Percentiles rank a stretch among this genome's conserved stretches.
These are phyloP conservation scores for Nycteola revayana DNA, from an alignment of 2,888 invertebrate species.

Conservation along the genomic window DNA sequence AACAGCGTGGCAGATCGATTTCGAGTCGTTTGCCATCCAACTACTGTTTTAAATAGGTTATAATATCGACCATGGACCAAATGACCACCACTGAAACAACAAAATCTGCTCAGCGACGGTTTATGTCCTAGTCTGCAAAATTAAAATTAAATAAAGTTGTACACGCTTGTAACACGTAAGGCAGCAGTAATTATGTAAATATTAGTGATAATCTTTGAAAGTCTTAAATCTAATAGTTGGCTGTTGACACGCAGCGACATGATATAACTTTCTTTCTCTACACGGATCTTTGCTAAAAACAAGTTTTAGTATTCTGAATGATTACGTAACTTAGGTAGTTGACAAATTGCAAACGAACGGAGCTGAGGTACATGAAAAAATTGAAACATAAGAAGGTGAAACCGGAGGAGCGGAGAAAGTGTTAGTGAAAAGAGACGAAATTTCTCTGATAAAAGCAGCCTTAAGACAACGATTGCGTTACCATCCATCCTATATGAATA, in stretches of 20 bases:
- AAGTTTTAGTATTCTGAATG: slow-evolving; percentile 54
- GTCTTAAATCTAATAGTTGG: slow-evolving; percentile 31
- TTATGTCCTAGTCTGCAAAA: too few species aligned
- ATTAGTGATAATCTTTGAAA: slow-evolving; percentile 37
- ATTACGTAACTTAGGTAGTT: slow-evolving; percentile 64
- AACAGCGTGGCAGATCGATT: slow-evolving; percentile 64
- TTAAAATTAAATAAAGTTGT: too few species aligned
- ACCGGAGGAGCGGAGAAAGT: slow-evolving; percentile 60
- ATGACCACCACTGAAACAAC: slow-evolving; percentile 36
- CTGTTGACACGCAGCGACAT: slow-evolving; percentile 45
- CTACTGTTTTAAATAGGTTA: slow-evolving; percentile 51
- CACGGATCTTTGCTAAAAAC: slow-evolving; percentile 52
- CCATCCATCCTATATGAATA: too few species aligned
- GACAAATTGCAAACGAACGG: slow-evolving; percentile 55
- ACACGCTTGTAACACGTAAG: too few species aligned
- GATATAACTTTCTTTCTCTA: slow-evolving; percentile 61
- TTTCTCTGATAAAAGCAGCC: slow-evolving; percentile 36
- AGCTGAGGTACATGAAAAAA: slow-evolving; percentile 49
- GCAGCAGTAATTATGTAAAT: slow-evolving; percentile 38
- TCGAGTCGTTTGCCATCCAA: slow-evolving; percentile 57
- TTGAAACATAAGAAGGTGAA: slow-evolving; percentile 51
- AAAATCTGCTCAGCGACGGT: slow-evolving; percentile 19
- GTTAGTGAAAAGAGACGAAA: slow-evolving; percentile 44
- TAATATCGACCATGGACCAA: slow-evolving; percentile 52
- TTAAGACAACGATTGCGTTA: too few species aligned